Evolutionary conservation across 2,113 vertebrate species (phyloP).

Genomic region (Melanotaenia duboulayi): DNA sequence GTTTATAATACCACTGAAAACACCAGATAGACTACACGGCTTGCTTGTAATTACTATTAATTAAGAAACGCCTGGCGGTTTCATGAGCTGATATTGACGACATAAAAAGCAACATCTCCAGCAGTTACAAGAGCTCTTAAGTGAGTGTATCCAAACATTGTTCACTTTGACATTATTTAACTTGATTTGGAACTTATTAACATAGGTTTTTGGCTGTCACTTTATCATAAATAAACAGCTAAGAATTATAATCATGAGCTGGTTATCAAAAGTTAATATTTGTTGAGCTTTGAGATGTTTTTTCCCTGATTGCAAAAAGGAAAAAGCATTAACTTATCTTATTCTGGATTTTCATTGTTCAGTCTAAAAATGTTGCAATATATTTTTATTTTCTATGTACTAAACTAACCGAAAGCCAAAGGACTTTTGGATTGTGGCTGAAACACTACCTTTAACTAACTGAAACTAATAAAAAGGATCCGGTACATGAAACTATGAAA

Average conservation of each 20-base stretch:
- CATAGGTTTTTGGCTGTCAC: constrained; percentile 7
- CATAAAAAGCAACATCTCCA: constrained; percentile 27
- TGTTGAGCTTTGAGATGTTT: constrained; percentile 9
- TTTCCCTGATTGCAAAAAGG: constrained; percentile 4
- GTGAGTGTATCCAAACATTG: constrained; percentile 7
- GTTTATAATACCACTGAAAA: constrained; percentile 32
- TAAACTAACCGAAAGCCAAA: constrained; percentile 1
- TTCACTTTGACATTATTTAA: constrained; percentile 21
- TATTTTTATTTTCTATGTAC: no score
- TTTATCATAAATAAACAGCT: constrained; percentile 23
- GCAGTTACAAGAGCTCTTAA: constrained; percentile 3
- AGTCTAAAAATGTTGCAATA: constrained; percentile 12
- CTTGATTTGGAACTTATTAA: constrained; percentile 11
- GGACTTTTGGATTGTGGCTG: neutral
- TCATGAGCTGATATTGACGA: constrained; percentile 31
- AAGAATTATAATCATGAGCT: constrained; percentile 12
- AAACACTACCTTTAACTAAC: constrained; percentile 18
- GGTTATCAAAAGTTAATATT: constrained; percentile 8
- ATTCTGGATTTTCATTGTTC: constrained; percentile 4
- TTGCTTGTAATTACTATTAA: constrained; percentile 30
- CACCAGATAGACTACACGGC: constrained; percentile 27
- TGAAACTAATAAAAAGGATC: constrained; percentile 37
- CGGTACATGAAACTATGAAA: constrained; percentile 15
- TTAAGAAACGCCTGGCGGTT: constrained; percentile 41
- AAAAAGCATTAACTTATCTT: neutral